A percentile compares a stretch with the other conserved stretches of the same genome.
Evolutionary conservation across 2,113 vertebrate genomes (phyloP).

Genomic region (Eclectus roratus): DNA sequence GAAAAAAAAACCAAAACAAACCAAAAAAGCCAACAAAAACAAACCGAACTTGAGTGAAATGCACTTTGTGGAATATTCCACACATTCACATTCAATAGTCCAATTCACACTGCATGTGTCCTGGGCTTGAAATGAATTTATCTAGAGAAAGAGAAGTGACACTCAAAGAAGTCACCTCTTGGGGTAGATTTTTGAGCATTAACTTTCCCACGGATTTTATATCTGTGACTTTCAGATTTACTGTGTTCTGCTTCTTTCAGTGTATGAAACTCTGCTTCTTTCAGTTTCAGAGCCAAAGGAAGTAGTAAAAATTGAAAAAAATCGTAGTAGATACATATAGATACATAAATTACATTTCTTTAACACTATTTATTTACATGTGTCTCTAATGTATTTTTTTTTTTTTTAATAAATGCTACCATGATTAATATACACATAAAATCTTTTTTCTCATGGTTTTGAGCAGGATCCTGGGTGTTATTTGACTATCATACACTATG

Average conservation of each 20-base stretch:
- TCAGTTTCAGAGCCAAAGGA: not conserved
- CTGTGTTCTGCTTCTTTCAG: not conserved
- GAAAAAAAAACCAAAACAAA: not conserved
- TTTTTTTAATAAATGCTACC: not conserved
- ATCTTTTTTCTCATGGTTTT: not conserved
- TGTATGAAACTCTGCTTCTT: not conserved
- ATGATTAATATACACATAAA: not conserved
- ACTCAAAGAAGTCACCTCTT: not conserved
- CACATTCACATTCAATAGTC: constrained; percentile 11
- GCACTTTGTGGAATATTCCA: constrained; percentile 24
- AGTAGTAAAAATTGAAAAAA: not conserved
- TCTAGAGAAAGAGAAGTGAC: not conserved
- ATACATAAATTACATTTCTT: not conserved
- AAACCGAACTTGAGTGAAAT: constrained; percentile 8
- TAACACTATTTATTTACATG: not conserved
- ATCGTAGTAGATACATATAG: not conserved
- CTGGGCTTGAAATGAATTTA: constrained; percentile 3
- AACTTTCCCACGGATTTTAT: not conserved
- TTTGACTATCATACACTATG: not conserved
- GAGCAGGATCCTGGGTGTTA: not conserved
- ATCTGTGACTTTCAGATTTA: not conserved
- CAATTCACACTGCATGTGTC: not conserved
- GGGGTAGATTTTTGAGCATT: not conserved
- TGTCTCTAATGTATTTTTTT: not conserved
- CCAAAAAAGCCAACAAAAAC: not conserved